phyloP scores from a whole-genome alignment of 92 coral and sea anemone species.

The Phenganax stokvisi region DNA sequence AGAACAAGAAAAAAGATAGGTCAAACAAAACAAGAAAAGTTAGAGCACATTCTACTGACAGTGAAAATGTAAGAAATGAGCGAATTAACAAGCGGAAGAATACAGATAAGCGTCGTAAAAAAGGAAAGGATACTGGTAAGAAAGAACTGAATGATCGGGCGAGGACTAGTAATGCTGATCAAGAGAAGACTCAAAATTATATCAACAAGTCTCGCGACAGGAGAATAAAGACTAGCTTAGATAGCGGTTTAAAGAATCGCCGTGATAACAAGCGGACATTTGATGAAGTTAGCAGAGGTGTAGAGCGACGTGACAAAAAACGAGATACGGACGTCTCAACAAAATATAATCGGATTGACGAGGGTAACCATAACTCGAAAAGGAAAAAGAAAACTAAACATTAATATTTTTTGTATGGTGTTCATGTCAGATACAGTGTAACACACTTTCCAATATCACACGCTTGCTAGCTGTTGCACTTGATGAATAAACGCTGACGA shows the following conservation, averaged over 20 bases:
- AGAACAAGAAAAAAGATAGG: conserved; percentile 10
- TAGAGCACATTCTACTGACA: not conserved
- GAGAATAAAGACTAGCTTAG: not conserved
- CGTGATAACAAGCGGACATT: not conserved
- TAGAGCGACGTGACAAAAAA: conserved; percentile 2
- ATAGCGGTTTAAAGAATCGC: not conserved
- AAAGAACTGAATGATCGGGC: not conserved
- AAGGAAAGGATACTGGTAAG: not conserved
- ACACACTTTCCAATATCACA: too few species aligned
- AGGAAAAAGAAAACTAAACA: not conserved
- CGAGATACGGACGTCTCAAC: not conserved
- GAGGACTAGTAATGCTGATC: not conserved
- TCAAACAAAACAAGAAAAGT: not conserved
- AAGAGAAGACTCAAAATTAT: not conserved
- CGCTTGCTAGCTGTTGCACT: not conserved
- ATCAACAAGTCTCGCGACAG: conserved; percentile 1
- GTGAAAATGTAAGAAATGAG: conserved; percentile 6
- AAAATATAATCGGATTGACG: not conserved
- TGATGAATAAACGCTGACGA: not conserved
- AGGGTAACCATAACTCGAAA: not conserved
- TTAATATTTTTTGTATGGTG: not conserved
- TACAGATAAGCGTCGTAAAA: not conserved
- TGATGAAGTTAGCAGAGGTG: not conserved
- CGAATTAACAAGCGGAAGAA: not conserved
- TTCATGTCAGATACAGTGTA: not conserved